Base-by-base conservation (phyloP, 2,797 vertebrate genomes). In the Tenualosa thibaudeaui region DNA sequence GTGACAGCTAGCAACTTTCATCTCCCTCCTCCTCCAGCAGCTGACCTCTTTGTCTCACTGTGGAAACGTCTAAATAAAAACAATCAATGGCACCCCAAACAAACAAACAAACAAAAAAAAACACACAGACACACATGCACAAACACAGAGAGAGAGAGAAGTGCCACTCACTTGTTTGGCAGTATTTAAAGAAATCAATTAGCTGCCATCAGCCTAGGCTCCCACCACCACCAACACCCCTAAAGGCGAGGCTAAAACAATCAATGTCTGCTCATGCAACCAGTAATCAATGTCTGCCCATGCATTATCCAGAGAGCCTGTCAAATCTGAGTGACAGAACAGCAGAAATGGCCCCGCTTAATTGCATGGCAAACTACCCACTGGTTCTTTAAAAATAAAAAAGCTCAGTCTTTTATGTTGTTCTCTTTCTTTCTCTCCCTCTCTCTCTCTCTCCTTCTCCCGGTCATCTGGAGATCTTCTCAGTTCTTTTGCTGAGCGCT, bases 121-220 rank as follows among this genome's bases (percentile, higher is more conserved):
- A 46, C 46, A 46, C 46, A 46, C 46, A 46, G 0, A 46, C 46
- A 46, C 46, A 46, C 46, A 46, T 6, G 6, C 46, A 75, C 31
- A 40, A 15, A 15, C 68, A 75, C 0, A 31, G 31, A 31, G 31
- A 31, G 31, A 31, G 31, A 1, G 31, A 40, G 31, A 43, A 75
- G 68, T 40, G 31, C 68, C 68, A 75, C 31, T 40, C 68, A 75
- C 68, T 75, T 37, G 31, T 75, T 75, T 19, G 31, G 31, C 68
- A 43, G 31, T 75, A 75, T 75, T 75, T 75, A 75, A 75, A 75
- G 31, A 75, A 68, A 75, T 75, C 68, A 75, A 75, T 75, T 75
- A 75, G 68, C 68, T 6, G 31, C 31, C 68, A 75, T 75, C 68
- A 40, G 68, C 68, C 68, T 17, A 13, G 68, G 17, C 31, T 75